phyloP scores from a whole-genome alignment of 2,797 vertebrate genomes.

The Gobionotothen gibberifrons region DNA sequence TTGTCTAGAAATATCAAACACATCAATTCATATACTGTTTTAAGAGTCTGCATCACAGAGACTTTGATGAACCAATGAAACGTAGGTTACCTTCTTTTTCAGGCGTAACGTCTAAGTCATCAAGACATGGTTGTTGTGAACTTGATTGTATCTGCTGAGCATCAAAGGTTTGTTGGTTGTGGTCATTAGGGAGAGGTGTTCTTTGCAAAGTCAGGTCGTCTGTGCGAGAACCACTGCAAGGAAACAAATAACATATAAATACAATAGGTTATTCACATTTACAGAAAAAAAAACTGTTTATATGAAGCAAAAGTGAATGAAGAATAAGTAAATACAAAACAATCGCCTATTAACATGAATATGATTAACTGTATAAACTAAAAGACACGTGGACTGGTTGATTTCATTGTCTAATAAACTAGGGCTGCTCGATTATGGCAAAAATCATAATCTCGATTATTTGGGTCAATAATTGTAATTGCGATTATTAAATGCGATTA shows the following conservation, averaged over 20 bases:
- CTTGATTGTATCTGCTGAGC: slow-evolving; percentile 29
- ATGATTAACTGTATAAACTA: too few species aligned
- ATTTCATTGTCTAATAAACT: neutral
- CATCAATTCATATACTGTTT: neutral
- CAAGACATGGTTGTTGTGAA: slow-evolving; percentile 15
- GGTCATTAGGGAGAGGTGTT: slow-evolving; percentile 25
- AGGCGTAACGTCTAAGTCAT: slow-evolving; percentile 46
- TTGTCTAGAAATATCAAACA: slow-evolving; percentile 58
- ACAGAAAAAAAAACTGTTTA: neutral
- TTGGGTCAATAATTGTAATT: too few species aligned
- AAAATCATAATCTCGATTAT: too few species aligned
- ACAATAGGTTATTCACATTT: neutral
- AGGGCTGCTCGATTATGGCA: too few species aligned
- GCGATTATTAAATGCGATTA: too few species aligned
- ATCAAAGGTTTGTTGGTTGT: slow-evolving; percentile 41
- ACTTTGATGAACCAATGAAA: neutral
- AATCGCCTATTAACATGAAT: neutral
- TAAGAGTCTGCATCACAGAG: neutral
- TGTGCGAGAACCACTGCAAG: slow-evolving; percentile 51
- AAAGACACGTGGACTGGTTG: neutral
- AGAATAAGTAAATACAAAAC: neutral
- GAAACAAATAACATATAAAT: slow-evolving; percentile 9
- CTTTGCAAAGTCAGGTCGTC: slow-evolving; percentile 47
- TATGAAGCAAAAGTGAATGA: neutral
- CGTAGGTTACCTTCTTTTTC: slow-evolving; percentile 68